Conservation (phyloP, 2,797 vertebrate genomes). For the Pseudochaenichthys georgianus region DNA sequence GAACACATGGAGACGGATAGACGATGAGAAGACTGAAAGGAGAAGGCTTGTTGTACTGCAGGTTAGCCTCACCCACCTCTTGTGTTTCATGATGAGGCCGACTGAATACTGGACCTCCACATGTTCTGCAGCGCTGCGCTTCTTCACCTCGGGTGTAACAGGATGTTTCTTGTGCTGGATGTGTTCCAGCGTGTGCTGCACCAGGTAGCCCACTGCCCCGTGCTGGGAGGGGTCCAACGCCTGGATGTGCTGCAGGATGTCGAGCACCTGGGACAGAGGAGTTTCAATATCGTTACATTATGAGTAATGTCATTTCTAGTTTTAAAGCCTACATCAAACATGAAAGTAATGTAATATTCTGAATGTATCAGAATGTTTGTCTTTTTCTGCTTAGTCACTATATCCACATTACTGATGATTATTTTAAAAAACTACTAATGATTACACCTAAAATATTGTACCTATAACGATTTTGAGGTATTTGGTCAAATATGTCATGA, state of each 20-base stretch:
- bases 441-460: too few species aligned
- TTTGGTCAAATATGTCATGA: too few species aligned
- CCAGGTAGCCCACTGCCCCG: slow-evolving; percentile 94
- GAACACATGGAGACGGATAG: slow-evolving; percentile 61
- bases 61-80: slow-evolving; percentile 84
- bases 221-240: slow-evolving; percentile 96
- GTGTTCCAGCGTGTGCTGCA: slow-evolving; percentile 97
- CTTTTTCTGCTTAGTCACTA: too few species aligned
- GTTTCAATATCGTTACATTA: too few species aligned
- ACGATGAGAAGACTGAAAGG: background rate
- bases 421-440: too few species aligned
- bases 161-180: slow-evolving; percentile 96
- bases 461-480: too few species aligned
- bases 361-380: too few species aligned
- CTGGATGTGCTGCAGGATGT: slow-evolving; percentile 98
- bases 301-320: too few species aligned
- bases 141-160: slow-evolving; percentile 90
- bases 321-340: too few species aligned
- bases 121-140: slow-evolving; percentile 90
- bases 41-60: background rate
- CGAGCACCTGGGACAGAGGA: slow-evolving; percentile 89
- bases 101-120: slow-evolving; percentile 92
- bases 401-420: too few species aligned
- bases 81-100: slow-evolving; percentile 97
- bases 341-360: too few species aligned